Evolutionary conservation across 2,888 invertebrate species (phyloP).

Genomic region (Leucophenga maculata): DNA sequence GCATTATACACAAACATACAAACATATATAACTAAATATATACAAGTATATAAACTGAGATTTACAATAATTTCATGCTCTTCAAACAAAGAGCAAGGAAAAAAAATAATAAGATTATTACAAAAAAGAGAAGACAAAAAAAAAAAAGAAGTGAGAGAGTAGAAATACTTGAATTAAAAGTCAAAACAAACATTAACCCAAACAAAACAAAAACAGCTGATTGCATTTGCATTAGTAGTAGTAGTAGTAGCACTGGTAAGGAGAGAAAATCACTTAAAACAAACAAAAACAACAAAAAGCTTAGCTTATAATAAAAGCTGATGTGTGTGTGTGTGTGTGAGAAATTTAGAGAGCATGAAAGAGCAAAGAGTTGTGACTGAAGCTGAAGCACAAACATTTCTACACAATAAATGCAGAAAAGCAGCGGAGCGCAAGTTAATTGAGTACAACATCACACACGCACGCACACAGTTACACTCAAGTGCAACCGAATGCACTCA

Average conservation of each 20-base stretch:
- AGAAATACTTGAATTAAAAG: slow-evolving; percentile 32
- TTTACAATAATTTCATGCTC: no score
- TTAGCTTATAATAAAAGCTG: slow-evolving; percentile 1
- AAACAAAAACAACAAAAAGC: slow-evolving; percentile 12
- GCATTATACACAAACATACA: no score
- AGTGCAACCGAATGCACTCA: background rate
- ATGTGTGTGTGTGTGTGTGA: no score
- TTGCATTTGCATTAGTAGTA: slow-evolving; percentile 28
- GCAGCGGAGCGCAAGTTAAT: slow-evolving; percentile 28
- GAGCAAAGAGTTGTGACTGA: slow-evolving; percentile 30
- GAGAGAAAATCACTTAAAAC: no score
- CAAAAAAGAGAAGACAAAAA: no score
- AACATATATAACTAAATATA: no score
- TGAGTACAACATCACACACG: background rate
- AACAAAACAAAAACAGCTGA: slow-evolving; percentile 65
- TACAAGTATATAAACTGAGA: no score
- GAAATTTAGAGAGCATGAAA: slow-evolving; percentile 13
- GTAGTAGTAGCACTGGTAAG: no score
- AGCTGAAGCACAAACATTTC: background rate
- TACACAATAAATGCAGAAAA: background rate
- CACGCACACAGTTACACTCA: background rate
- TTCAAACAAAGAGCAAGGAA: background rate
- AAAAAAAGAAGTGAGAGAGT: background rate
- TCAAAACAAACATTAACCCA: slow-evolving; percentile 35
- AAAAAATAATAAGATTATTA: background rate